A percentile compares a stretch with the other conserved stretches of the same genome.
Evolutionary conservation across 2,888 invertebrate species (phyloP).

Genomic region (Amblyjoppa fuscipennis): DNA sequence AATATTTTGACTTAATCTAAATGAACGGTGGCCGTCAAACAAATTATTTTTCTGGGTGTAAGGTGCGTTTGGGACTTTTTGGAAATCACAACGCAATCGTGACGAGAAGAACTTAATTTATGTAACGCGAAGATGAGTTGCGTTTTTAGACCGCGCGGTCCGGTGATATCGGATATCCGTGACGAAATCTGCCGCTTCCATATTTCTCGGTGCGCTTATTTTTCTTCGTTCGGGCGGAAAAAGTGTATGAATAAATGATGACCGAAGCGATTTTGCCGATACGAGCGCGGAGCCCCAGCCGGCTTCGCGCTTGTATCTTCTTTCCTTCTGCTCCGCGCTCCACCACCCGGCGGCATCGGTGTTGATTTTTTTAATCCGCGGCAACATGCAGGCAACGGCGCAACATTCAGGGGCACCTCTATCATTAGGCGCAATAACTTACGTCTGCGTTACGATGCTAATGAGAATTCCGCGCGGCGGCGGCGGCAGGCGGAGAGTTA

Average conservation of each 20-base stretch:
- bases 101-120: background rate
- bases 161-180: constrained; percentile 27
- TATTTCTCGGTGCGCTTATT: constrained; percentile 25
- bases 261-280: constrained; percentile 4
- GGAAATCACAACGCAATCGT: too few species aligned
- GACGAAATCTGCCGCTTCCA: constrained; percentile 52
- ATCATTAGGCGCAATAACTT: constrained; percentile 80
- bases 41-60: too few species aligned
- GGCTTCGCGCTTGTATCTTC: background rate
- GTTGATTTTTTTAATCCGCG: constrained; percentile 18
- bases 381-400: constrained; percentile 52
- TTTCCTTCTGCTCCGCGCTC: background rate
- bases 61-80: background rate
- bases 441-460: constrained; percentile 79
- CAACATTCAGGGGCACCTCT: constrained; percentile 74
- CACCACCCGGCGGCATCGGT: constrained; percentile 37
- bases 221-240: constrained; percentile 11
- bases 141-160: background rate
- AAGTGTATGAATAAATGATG: constrained; percentile 30
- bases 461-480: constrained; percentile 76
- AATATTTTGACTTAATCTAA: too few species aligned
- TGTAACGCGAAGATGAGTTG: background rate
- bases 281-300: background rate
- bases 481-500: constrained; percentile 57
- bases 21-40: too few species aligned